Conservation (phyloP, 2,888 invertebrate species). For the Branchellion lobata region DNA sequence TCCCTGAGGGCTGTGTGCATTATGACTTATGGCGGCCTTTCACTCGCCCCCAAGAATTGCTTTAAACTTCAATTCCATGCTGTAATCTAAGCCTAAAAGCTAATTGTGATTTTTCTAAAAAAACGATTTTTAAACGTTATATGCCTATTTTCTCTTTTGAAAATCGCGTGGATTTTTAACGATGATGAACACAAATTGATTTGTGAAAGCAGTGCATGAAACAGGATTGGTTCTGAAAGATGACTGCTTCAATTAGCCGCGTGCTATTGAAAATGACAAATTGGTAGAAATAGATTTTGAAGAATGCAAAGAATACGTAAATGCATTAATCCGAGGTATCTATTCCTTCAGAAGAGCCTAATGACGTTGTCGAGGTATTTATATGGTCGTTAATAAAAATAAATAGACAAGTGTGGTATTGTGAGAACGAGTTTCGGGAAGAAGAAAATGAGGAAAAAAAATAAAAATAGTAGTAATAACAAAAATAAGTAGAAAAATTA, state of each 20-base stretch:
- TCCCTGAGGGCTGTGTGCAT: neutral
- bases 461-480: no score
- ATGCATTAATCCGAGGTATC: neutral
- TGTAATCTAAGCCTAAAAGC: neutral
- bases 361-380: no score
- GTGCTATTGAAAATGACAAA: slow-evolving; percentile 15
- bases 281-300: slow-evolving; percentile 10
- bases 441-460: no score
- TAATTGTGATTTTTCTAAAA: neutral
- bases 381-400: no score
- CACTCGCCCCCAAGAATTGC: neutral
- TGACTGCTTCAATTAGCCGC: neutral
- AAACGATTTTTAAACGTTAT: neutral
- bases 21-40: neutral
- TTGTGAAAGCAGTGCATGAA: neutral
- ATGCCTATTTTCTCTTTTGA: neutral
- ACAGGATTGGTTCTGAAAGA: slow-evolving; percentile 5
- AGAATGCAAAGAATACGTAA: slow-evolving; percentile 3
- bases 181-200: slow-evolving; percentile 2
- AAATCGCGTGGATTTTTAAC: neutral
- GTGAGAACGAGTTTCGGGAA: no score
- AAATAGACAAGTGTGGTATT: no score
- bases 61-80: neutral
- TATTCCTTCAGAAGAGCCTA: no score
- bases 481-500: no score